Evolutionary conservation across 2,797 vertebrate genomes (phyloP).

Genomic region (Sebastes vulpes): DNA sequence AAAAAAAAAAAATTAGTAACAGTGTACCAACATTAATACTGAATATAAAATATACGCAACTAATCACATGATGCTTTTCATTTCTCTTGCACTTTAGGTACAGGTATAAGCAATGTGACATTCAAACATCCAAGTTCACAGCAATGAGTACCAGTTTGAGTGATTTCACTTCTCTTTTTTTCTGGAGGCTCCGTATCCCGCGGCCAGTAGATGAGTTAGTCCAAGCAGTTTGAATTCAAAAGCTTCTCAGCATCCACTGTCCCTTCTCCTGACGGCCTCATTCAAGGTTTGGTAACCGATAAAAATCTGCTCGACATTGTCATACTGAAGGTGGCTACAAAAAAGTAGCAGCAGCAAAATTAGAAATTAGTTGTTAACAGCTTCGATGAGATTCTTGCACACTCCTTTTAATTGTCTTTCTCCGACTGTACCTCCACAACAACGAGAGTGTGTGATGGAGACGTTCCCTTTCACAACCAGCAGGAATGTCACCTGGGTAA

Average conservation of each 20-base stretch:
- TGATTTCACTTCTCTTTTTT: constrained; percentile 62
- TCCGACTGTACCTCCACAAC: constrained; percentile 34
- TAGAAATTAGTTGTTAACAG: constrained; percentile 77
- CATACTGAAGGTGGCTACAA: constrained; percentile 82
- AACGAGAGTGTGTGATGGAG: constrained; percentile 53
- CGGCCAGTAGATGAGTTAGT: constrained; percentile 74
- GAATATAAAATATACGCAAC: constrained; percentile 98
- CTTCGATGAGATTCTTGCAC: constrained; percentile 61
- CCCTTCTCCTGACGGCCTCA: constrained; percentile 36
- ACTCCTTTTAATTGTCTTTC: constrained; percentile 39
- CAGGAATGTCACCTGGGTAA: constrained; percentile 64
- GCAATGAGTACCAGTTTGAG: constrained; percentile 83
- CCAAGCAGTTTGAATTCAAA: constrained; percentile 74
- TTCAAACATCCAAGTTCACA: constrained; percentile 94
- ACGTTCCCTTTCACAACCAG: constrained; percentile 77
- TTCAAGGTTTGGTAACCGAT: constrained; percentile 65
- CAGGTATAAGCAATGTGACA: constrained; percentile 93
- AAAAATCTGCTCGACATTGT: constrained; percentile 77
- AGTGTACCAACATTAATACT: constrained; percentile 99
- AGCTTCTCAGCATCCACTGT: constrained; percentile 50
- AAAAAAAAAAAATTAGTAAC: constrained; percentile 90
- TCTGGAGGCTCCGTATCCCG: constrained; percentile 66
- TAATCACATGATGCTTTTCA: constrained; percentile 90
- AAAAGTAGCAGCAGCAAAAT: constrained; percentile 89
- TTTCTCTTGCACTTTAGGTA: constrained; percentile 89